Evolutionary conservation across 2,113 vertebrate species (phyloP), one percentile per base, ranked within the genome.

Genomic region (Hydropotes inermis): DNA sequence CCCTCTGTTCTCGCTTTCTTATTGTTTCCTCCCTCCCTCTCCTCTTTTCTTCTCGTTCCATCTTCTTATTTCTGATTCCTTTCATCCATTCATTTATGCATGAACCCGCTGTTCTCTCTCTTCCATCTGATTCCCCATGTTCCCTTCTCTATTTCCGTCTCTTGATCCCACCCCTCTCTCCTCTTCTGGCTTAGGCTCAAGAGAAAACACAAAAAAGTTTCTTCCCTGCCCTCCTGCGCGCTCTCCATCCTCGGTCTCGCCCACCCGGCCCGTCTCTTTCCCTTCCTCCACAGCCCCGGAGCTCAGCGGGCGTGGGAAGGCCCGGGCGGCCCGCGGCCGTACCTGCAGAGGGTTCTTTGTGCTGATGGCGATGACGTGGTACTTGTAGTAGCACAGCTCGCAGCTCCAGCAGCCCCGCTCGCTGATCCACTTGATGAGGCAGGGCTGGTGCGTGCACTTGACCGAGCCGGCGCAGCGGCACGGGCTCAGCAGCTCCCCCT

Each of bases 321-420:
- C 43, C 79, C 7, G 4, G 54, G 33, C 7, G 28, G 39, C 55
- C 84, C 76, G 39, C 1, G 0, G 30, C 92, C 97, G 99, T 99
- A 99, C 99, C 99, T 99, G 99, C 94, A 99, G 99, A 82, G 99
- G 99, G 98, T 99, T 99, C 99, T 99, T 99, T 98, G 99, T 99
- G 99, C 99, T 99, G 99, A 99, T 99, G 99, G 99, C 99, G 97
- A 99, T 99, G 99, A 99, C 99, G 92, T 99, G 99, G 98, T 99
- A 99, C 61, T 64, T 64, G 61, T 99, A 99, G 99, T 99, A 99
- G 98, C 99, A 99, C 91, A 99, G 99, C 98, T 99, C 99, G 91
- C 99, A 99, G 98, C 99, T 99, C 99, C 99, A 99, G 98, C 99
- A 99, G 36, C 99, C 99, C 85, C 99, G 99, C 98, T 99, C 99